phyloP scores from a whole-genome alignment of 1,140 invertebrate species.

The Zaprionus gabonicus region DNA sequence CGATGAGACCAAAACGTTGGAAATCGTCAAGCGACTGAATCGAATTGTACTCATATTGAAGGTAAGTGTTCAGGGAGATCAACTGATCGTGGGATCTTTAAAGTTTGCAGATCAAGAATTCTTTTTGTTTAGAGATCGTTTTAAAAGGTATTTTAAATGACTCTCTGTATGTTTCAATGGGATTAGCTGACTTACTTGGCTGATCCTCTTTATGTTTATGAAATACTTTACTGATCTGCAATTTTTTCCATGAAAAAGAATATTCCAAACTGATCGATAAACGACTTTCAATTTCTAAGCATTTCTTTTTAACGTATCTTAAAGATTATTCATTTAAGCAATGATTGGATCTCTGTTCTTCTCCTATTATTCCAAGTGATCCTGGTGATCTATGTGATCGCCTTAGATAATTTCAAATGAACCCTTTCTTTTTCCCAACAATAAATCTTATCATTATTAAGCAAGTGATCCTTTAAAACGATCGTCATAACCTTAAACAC shows the following conservation, averaged over 20 bases:
- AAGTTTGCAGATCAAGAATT: neutral
- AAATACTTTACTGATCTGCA: neutral
- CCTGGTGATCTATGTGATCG: no score
- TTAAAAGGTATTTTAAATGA: neutral
- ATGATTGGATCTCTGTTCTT: no score
- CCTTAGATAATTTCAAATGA: no score
- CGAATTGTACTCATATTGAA: conserved; percentile 97
- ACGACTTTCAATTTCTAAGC: neutral
- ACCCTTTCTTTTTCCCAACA: no score
- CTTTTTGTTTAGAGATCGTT: neutral
- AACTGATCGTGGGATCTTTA: neutral
- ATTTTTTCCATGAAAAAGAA: neutral
- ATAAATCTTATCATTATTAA: no score
- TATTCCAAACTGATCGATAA: neutral
- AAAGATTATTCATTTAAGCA: no score
- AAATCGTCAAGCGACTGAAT: conserved; percentile 96
- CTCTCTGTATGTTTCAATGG: neutral
- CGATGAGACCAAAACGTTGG: conserved; percentile 96
- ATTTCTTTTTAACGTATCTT: no score
- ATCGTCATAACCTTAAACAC: neutral
- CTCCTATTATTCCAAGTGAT: no score
- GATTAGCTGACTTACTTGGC: neutral
- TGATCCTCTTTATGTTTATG: neutral
- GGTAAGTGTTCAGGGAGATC: conserved; percentile 86
- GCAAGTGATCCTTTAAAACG: no score